Evolutionary conservation across 2,888 invertebrate species (phyloP), one percentile per base, ranked within the genome.

Genomic region (Drosophila fulvimacula): DNA sequence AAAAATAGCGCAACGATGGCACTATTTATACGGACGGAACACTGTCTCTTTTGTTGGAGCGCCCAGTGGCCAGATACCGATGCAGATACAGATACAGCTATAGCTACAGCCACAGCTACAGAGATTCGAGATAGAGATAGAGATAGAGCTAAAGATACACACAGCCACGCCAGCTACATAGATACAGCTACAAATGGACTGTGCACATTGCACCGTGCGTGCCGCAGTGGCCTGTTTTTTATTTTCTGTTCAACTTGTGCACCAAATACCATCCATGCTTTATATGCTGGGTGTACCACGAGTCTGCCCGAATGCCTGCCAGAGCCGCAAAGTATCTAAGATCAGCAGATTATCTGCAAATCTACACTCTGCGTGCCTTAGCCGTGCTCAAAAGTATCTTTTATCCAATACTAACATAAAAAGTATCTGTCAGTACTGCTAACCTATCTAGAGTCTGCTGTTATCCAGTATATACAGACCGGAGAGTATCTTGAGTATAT

Each of bases 1-100:
- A 56, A 90, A 90, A 90, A 90, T 90, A 90, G 91, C 87, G 81
- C 81, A 81, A 67, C 87, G 82, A 72, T 78, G 79, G 78, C 88
- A 91, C 85, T 90, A 88, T 90, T 91, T 90, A 88, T 90, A 82
- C 73, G 88, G 80, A 71, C 77, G 65, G 70, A 70, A 61, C 67
- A 53, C 24, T 55, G 55, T 36, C 59, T 61, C 39, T 53, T 44
- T 53, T 44, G 61, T 70, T 71, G 71, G 68, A 69, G 70, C 84
- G 81, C 84, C 79, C 70, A 79, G 67, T 77, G 81, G 67, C 61
- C 80, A 76, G 58, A 71, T 65, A 65, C 61, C 76, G 61, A 39
- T 58, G 57, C 57, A 63, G 49, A 65, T 49, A 64, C 34, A 69
- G 17, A 41, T 19, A 59, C 38, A 64, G 27, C 1, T 7, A 44